phyloP scores from a whole-genome alignment of 2,113 vertebrate species.

The Plecotus auritus region DNA sequence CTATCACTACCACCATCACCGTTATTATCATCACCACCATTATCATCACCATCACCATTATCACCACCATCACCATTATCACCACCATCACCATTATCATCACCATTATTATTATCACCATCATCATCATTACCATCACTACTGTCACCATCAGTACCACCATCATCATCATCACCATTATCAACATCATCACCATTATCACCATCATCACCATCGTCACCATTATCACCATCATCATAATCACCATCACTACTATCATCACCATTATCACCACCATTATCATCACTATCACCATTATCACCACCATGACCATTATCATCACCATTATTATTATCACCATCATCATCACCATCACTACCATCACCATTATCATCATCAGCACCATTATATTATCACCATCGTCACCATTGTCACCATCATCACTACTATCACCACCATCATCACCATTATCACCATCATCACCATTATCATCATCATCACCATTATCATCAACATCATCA shows the following conservation, averaged over 20 bases:
- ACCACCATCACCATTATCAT: background rate
- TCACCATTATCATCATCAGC: accelerated
- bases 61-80: background rate
- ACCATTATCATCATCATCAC: accelerated
- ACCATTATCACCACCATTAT: accelerated
- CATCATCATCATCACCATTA: background rate
- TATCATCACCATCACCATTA: background rate
- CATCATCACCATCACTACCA: accelerated
- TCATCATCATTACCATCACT: accelerated
- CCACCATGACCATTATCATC: background rate
- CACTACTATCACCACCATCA: too few species aligned
- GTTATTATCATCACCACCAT: accelerated
- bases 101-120: accelerated
- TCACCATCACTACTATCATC: accelerated
- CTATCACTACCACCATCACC: accelerated
- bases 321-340: accelerated
- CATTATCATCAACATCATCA: background rate
- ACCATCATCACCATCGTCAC: background rate
- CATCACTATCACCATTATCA: accelerated
- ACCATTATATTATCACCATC: too few species aligned
- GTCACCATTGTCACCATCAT: accelerated
- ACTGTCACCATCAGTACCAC: accelerated
- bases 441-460: too few species aligned
- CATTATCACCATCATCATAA: accelerated
- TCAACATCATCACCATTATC: accelerated